Conservation (phyloP, 2,888 invertebrate genomes). For the Deilephila porcellus region DNA sequence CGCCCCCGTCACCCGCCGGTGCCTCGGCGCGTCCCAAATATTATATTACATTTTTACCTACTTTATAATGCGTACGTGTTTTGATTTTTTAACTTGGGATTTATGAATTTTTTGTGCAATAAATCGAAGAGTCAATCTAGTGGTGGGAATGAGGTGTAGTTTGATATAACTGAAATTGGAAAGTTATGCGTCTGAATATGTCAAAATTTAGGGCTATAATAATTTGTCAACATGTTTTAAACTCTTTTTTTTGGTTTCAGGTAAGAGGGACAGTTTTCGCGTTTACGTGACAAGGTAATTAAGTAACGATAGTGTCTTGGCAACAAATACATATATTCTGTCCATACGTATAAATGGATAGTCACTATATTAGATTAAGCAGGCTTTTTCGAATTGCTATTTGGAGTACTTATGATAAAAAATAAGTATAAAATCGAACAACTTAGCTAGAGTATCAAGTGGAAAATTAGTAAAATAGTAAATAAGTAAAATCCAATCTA, state of each 20-base stretch:
- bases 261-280: conserved; percentile 40
- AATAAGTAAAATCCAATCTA: too few species aligned
- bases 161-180: too few species aligned
- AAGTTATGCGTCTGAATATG: too few species aligned
- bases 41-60: conserved; percentile 31
- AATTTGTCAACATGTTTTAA: background rate
- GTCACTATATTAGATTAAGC: too few species aligned
- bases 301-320: background rate
- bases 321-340: background rate
- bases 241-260: conserved; percentile 25
- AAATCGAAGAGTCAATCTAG: background rate
- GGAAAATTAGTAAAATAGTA: too few species aligned
- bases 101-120: background rate
- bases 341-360: too few species aligned
- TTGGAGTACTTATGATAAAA: too few species aligned
- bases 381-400: too few species aligned
- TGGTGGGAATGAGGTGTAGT: too few species aligned
- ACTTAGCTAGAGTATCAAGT: too few species aligned
- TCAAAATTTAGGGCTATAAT: too few species aligned
- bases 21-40: conserved; percentile 35
- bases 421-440: too few species aligned
- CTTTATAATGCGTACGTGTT: conserved; percentile 32
- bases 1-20: conserved; percentile 40
- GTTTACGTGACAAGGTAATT: background rate
- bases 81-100: conserved; percentile 13